phyloP scores from a whole-genome alignment of 2,797 vertebrate species.

The Sebastes glaucus region DNA sequence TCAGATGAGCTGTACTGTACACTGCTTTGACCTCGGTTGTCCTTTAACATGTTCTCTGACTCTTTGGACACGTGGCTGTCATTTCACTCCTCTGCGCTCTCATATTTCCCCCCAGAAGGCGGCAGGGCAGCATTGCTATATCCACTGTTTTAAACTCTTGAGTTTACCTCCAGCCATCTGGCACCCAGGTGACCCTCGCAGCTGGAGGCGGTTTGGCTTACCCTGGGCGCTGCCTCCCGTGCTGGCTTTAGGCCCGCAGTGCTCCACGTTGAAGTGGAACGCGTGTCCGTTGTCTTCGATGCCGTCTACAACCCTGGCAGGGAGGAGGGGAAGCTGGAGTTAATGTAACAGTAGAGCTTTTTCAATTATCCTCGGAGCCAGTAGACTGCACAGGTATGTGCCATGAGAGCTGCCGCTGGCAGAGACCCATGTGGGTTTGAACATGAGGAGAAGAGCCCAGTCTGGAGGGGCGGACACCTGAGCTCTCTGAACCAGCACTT shows the following conservation, averaged over 20 bases:
- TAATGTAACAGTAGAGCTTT: constrained; percentile 76
- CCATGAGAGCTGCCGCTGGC: constrained; percentile 70
- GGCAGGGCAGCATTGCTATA: constrained; percentile 17
- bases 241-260: constrained; percentile 61
- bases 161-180: constrained; percentile 63
- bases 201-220: constrained; percentile 66
- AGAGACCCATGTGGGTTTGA: constrained; percentile 49
- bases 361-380: constrained; percentile 69
- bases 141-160: constrained; percentile 52
- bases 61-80: constrained; percentile 52
- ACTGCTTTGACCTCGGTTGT: constrained; percentile 51
- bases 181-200: constrained; percentile 50
- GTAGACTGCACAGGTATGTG: constrained; percentile 43
- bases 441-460: constrained; percentile 47
- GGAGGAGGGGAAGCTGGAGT: constrained; percentile 41
- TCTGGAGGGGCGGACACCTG: constrained; percentile 61
- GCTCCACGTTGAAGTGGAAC: constrained; percentile 88
- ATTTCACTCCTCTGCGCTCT: constrained; percentile 52
- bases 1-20: constrained; percentile 7
- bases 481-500: constrained; percentile 62
- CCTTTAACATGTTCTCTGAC: constrained; percentile 61
- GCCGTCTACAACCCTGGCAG: constrained; percentile 91
- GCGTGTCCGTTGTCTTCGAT: constrained; percentile 89
- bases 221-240: constrained; percentile 62
- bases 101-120: constrained; percentile 59